Evolutionary conservation across 2,888 invertebrate genomes (phyloP).

Genomic region (Xanthia togata): DNA sequence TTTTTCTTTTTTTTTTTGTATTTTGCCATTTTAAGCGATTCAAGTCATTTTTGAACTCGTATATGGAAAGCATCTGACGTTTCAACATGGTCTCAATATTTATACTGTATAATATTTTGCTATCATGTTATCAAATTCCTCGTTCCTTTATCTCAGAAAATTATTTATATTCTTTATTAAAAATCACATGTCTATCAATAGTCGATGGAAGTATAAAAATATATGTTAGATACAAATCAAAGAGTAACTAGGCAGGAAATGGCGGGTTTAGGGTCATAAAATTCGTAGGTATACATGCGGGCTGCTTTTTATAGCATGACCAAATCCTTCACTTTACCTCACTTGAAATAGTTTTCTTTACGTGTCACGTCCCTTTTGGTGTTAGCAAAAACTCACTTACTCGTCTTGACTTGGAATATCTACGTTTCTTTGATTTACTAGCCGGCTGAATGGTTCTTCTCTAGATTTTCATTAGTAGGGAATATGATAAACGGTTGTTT

Average conservation of each 20-base stretch:
- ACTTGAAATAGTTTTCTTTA: slow-evolving; percentile 49
- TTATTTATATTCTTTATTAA: not conserved
- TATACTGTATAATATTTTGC: no score
- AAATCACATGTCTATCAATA: not conserved
- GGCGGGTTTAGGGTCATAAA: slow-evolving; percentile 48
- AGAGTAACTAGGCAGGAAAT: slow-evolving; percentile 53
- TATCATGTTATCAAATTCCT: not conserved
- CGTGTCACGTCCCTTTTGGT: slow-evolving; percentile 31
- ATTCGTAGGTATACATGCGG: slow-evolving; percentile 33
- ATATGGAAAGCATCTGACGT: not conserved
- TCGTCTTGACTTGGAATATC: slow-evolving; percentile 23
- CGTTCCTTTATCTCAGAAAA: not conserved
- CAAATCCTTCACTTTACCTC: slow-evolving; percentile 51
- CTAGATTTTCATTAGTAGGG: not conserved
- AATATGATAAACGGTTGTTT: not conserved
- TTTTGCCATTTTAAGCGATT: not conserved
- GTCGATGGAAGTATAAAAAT: not conserved
- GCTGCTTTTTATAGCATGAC: slow-evolving; percentile 52
- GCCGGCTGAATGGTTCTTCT: not conserved
- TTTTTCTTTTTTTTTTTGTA: no score
- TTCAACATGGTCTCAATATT: not conserved
- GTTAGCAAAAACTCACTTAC: slow-evolving; percentile 17
- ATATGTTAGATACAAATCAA: slow-evolving; percentile 51
- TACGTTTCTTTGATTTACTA: not conserved
- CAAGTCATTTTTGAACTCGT: not conserved